Base-by-base conservation (phyloP, 2,113 vertebrate genomes). In the Lophotis ruficrista region DNA sequence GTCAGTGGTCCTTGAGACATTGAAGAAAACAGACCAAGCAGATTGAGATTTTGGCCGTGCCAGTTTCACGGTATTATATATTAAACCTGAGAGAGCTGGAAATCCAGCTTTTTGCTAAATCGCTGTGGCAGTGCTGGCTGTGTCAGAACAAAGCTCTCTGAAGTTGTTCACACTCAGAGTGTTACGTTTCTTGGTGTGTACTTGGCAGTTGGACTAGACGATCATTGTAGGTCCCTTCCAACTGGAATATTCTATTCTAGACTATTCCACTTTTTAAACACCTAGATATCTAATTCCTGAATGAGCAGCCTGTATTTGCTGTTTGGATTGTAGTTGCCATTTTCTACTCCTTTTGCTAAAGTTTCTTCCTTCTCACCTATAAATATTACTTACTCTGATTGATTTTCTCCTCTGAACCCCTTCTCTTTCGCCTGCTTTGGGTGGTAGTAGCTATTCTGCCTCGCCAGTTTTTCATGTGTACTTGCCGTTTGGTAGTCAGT, bases 1-100 rank as follows among this genome's bases (percentile, higher is more conserved):
- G 58, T 6, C 53, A 19, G 2, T 9, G n/a, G 8, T 10, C 38
- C 70, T 54, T 0, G 0, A 30, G 84, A 2, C 1, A 0, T 0
- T 28, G 76, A 28, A 50, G 75, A 19, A 35, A 37, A 6, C 15
- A 16, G 51, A 14, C 4, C 4, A 2, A 2, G 76, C 19, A 31
- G 33, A 2, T 41, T 17, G 48, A 31, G 33, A 2, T 41, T 19
- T 53, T 4, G 69, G 33, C 2, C 12, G 2, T 8, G 24, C 21
- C 16, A 1, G 20, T 6, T 24, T 4, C 4, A 2, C 0, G 4
- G 35, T 5, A 2, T 14, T 62, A 9, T 1, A 2, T 12, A 1
- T 0, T 45, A 20, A 4, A 68, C 12, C 73, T 25, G 66, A 1
- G 47, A 41, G 38, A n/a, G n/a, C 0, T 28, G 70, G 2, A 35